Evolutionary conservation across 2,797 vertebrate species (phyloP), one percentile per base, ranked within the genome.

Genomic region (Eutrigla gurnardus): DNA sequence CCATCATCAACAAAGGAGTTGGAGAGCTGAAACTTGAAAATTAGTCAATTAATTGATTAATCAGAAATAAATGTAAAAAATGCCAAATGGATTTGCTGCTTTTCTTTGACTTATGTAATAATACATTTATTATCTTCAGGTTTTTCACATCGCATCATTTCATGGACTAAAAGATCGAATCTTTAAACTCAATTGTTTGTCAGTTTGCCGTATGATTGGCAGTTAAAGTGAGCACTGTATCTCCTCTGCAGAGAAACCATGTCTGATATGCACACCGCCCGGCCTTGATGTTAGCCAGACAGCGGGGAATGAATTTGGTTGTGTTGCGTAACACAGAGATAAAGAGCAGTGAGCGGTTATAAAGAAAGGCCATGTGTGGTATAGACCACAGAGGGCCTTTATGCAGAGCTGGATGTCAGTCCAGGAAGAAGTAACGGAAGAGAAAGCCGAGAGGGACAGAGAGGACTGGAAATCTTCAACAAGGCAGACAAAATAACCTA

Each of bases 321-420:
- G 13, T 49, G 62, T 75, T 86, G 40, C 6, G 0, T 81, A 73
- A 77, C 8, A 6, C 15, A 10, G 17, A 25, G 59, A 87, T 85
- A 83, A 87, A 77, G 45, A 42, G n/a, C 3, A 0, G 32, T 25
- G 47, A 18, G 68, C 36, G 58, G 75, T 37, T 73, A 69, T 62
- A 60, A 79, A 62, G 25, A 70, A 60, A 58, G 13, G 52, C 17
- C 14, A 6, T 62, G 40, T 74, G 39, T 42, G 65, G 32, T 25
- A 40, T 6, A 43, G 66, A 63, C 15, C 2, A 69, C 54, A 81
- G 46, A 43, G 15, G n/a, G 43, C 32, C 55, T 81, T 65, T 64
- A 37, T 65, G 32, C 65, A 59, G 18, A 17, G 46, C 54, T 74
- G 58, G 9, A 35, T 80, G 74, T 81, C 70, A 81, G 39, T 47